Conservation (phyloP, 53 echinoderm and acorn worm genomes). For the Hippasteria phrygiana region DNA sequence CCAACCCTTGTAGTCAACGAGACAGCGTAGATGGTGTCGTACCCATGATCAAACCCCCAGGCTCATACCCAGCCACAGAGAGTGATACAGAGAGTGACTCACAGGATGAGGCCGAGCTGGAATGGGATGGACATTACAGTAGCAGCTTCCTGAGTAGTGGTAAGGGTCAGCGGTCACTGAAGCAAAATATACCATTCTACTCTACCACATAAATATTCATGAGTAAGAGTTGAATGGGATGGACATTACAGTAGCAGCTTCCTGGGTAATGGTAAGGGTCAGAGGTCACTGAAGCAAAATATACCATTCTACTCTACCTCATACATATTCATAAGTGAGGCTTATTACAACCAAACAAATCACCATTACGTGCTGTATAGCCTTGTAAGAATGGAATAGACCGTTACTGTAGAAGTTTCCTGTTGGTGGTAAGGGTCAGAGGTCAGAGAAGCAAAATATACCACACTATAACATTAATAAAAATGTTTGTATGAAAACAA, state of each 20-base stretch:
- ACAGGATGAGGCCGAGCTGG: conserved; percentile 91
- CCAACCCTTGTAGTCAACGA: conserved; percentile 67
- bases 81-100: conserved; percentile 96
- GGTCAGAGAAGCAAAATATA: not conserved
- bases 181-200: too few species aligned
- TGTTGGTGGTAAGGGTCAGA: not conserved
- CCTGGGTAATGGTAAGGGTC: conserved; percentile 66
- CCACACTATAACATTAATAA: too few species aligned
- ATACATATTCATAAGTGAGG: too few species aligned
- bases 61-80: conserved; percentile 89
- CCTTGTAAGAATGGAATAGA: too few species aligned
- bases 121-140: conserved; percentile 99
- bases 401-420: too few species aligned
- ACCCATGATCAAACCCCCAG: conserved; percentile 72
- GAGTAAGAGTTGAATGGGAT: too few species aligned
- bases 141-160: conserved; percentile 99
- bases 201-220: too few species aligned
- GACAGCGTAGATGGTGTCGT: conserved; percentile 75
- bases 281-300: not conserved
- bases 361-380: too few species aligned
- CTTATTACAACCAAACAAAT: too few species aligned
- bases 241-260: conserved; percentile 99
- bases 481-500: too few species aligned
- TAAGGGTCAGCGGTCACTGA: conserved; percentile 56
- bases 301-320: too few species aligned